phyloP scores from a whole-genome alignment of 2,888 invertebrate species.

The Diarsia brunnea region DNA sequence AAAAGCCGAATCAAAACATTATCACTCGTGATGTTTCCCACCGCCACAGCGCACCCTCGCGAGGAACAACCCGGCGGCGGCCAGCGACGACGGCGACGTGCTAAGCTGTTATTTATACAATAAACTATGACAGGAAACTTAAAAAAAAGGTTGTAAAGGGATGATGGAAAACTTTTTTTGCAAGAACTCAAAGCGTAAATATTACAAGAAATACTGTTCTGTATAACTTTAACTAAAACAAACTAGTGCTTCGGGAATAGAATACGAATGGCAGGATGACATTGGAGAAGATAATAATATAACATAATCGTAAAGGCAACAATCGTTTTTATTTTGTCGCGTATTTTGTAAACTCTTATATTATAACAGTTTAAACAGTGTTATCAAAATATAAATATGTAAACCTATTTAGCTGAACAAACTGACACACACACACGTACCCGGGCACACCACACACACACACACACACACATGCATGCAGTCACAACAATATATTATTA shows the following conservation, averaged over 20 bases:
- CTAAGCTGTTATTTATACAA: conserved; percentile 4
- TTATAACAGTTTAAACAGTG: conserved; percentile 67
- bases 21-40: background rate
- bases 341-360: conserved; percentile 66
- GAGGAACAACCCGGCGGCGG: background rate
- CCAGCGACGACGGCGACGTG: background rate
- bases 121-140: conserved; percentile 33
- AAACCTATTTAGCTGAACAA: conserved; percentile 65
- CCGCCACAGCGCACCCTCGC: background rate
- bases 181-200: background rate
- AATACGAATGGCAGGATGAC: background rate
- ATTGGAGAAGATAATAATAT: conserved; percentile 32
- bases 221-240: background rate
- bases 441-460: conserved; percentile 47
- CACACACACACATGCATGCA: conserved; percentile 48
- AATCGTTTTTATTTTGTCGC: conserved; percentile 69
- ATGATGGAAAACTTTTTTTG: background rate
- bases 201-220: background rate
- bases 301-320: conserved; percentile 58
- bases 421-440: conserved; percentile 46
- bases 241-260: background rate
- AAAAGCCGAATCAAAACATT: background rate
- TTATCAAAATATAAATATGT: conserved; percentile 75
- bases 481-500: conserved; percentile 73
- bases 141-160: conserved; percentile 22